Evolutionary conservation across 2,888 invertebrate genomes (phyloP), one percentile per base, ranked within the genome.

Genomic region (Eustalomyia histrio): DNA sequence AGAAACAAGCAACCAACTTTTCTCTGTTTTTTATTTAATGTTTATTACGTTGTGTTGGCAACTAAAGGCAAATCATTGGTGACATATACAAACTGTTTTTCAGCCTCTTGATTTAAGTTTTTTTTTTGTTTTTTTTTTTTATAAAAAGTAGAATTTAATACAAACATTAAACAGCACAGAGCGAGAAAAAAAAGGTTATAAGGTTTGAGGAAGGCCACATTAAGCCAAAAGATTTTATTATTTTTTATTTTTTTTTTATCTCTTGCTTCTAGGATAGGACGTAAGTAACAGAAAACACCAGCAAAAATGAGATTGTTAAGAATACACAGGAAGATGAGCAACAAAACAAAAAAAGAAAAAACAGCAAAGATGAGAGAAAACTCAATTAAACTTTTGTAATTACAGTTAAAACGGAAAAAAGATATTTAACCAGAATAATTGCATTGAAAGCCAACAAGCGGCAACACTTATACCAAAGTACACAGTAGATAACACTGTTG

Each of bases 311-410:
- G 18, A 65, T 47, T 67, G 71, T 16, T 39, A 73, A 79, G 55
- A 67, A 57, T 79, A 72, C 57, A 39, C 55, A 73, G 55, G 58
- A 68, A 67, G 73, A 79, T 80, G 73, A 50, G 68, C 57, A 61
- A 29, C 78, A 71, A 47, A 74, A n/a, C 57, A 61, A 80, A 52
- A 82, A 74, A 71, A 63, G 39, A 16, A 35, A 72, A 57, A 67
- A 39, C 67, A 79, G 72, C 72, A 84, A 85, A 84, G 82, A 82
- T 83, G 84, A 83, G 85, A 84, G 84, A 87, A 89, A 89, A 89
- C 88, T 88, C 90, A 89, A 89, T 89, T 89, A 89, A 89, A 89
- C 90, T 89, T 89, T 89, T 89, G 88, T 89, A 89, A 89, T 89
- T 89, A 89, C 88, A 88, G 87, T 86, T 87, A 87, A 88, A 89